Conservation (phyloP, 2,888 invertebrate genomes). For the Bombylius discolor region DNA sequence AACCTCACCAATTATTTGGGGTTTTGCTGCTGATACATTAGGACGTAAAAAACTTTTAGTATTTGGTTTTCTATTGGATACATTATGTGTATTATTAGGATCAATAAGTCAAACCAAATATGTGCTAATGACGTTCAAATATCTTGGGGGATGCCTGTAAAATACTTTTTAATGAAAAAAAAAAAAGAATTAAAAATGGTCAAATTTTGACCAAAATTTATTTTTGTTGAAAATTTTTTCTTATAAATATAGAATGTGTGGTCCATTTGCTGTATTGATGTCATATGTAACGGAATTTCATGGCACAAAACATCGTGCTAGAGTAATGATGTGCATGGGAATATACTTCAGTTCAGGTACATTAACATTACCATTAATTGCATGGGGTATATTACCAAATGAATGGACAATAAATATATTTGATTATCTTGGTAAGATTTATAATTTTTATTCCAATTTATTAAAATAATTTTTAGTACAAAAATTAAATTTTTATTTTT, state of each 20-base stretch:
- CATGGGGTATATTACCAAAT: slow-evolving; percentile 57
- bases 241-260: slow-evolving; percentile 41
- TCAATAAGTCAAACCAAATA: slow-evolving; percentile 52
- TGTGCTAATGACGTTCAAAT: slow-evolving; percentile 56
- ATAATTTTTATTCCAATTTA: background rate
- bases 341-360: slow-evolving; percentile 53
- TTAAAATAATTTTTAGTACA: too few relatives aligned
- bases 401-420: slow-evolving; percentile 40
- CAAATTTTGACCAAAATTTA: background rate
- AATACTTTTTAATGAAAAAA: slow-evolving; percentile 23
- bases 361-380: slow-evolving; percentile 52
- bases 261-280: slow-evolving; percentile 60
- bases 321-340: slow-evolving; percentile 51
- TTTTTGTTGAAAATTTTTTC: slow-evolving; percentile 1
- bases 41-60: slow-evolving; percentile 55
- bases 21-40: slow-evolving; percentile 59
- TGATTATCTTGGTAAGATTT: slow-evolving; percentile 28
- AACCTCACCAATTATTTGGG: slow-evolving; percentile 61
- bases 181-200: background rate
- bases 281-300: slow-evolving; percentile 65
- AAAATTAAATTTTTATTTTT: background rate
- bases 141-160: slow-evolving; percentile 62
- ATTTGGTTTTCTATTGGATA: slow-evolving; percentile 50
- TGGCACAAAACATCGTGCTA: slow-evolving; percentile 47
- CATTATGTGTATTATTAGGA: slow-evolving; percentile 48